A percentile compares a stretch with the other conserved stretches of the same genome.
Evolutionary conservation across 2,797 vertebrate species (phyloP).

Genomic region (Sphenodon punctatus): DNA sequence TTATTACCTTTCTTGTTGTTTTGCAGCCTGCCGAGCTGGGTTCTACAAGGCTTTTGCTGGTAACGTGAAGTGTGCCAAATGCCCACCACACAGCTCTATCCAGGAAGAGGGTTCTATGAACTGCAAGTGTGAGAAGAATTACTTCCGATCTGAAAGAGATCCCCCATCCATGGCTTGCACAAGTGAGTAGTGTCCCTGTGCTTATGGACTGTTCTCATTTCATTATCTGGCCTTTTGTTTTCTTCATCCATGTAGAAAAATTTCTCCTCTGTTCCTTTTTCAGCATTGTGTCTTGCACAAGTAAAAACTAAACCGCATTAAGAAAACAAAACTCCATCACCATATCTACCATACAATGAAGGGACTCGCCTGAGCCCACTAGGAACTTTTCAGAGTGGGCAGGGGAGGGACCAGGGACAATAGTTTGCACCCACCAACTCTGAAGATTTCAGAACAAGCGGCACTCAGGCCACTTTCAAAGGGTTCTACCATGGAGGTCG

Average conservation of each 20-base stretch:
- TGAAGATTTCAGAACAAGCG: too few species aligned
- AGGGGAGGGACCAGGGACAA: too few species aligned
- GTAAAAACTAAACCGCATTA: not conserved
- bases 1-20: conserved; percentile 25
- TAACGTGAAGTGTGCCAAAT: conserved; percentile 91
- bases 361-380: too few species aligned
- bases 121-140: conserved; percentile 96
- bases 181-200: conserved; percentile 84
- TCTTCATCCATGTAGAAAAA: conserved; percentile 22
- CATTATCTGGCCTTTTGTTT: conserved; percentile 17
- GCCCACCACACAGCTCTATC: conserved; percentile 92
- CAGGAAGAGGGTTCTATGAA: conserved; percentile 89
- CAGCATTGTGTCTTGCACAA: conserved; percentile 59
- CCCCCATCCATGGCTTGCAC: conserved; percentile 96
- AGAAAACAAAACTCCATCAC: conserved; percentile 16
- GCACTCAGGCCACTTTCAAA: too few species aligned
- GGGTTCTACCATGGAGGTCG: too few species aligned
- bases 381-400: too few species aligned
- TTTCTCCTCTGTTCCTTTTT: conserved; percentile 28
- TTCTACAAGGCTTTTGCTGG: conserved; percentile 93
- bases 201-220: conserved; percentile 59
- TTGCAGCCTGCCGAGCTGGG: conserved; percentile 89
- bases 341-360: too few species aligned
- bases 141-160: conserved; percentile 94
- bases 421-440: too few species aligned